A percentile compares a stretch with the other conserved stretches of the same genome.
Conservation (phyloP, 2,113 vertebrate species). For the Pipra filicauda region DNA sequence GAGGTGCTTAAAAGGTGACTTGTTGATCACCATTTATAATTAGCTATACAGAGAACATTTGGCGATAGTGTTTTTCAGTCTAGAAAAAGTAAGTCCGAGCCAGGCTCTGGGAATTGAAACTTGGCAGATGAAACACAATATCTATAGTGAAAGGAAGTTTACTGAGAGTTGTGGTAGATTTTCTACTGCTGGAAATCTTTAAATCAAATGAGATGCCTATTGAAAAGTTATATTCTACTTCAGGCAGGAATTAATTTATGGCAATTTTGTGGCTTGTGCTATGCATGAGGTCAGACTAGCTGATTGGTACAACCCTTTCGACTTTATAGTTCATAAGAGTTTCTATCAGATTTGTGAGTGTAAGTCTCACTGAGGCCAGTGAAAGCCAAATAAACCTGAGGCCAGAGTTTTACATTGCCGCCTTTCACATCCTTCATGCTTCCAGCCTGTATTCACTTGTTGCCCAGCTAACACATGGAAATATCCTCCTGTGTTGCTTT, state of each 20-base stretch:
- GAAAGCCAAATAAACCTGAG: not conserved
- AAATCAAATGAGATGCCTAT: constrained; percentile 32
- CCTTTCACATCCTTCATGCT: not conserved
- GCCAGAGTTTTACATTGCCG: not conserved
- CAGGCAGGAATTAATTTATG: not conserved
- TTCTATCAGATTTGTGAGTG: not conserved
- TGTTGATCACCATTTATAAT: constrained; percentile 3
- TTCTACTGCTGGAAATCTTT: constrained; percentile 36
- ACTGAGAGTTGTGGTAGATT: not conserved
- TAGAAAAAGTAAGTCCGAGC: not conserved
- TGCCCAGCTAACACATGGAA: not conserved
- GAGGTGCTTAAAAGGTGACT: constrained; percentile 23
- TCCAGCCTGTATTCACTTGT: not conserved
- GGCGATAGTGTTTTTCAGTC: rapidly evolving
- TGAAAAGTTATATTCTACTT: constrained; percentile 23
- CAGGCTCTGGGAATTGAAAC: not conserved
- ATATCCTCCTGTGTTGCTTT: not conserved
- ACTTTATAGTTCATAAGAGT: not conserved
- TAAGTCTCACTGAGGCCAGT: not conserved
- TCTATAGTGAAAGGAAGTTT: not conserved
- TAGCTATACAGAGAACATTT: not conserved
- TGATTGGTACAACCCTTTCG: not conserved
- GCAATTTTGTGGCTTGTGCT: not conserved
- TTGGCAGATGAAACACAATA: not conserved
- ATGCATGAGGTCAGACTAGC: not conserved